Conservation (phyloP, 2,797 vertebrate genomes). For the Champsocephalus esox region DNA sequence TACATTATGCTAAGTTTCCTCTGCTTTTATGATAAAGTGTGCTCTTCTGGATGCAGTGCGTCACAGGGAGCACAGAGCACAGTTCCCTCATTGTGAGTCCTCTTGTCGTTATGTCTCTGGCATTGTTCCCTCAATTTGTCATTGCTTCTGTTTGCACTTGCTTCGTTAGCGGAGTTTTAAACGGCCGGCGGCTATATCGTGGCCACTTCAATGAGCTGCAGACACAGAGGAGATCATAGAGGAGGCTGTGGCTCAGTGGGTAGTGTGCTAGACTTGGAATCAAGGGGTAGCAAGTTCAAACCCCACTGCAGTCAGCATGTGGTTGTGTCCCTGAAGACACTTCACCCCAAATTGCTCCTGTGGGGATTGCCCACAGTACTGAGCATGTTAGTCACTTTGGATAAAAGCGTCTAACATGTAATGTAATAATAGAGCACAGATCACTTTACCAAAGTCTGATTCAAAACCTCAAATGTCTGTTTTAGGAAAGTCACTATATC, state of each 20-base stretch:
- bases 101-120: constrained; percentile 43
- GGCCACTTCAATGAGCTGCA: constrained; percentile 32
- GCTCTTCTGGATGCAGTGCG: constrained; percentile 16
- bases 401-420: too few relatives aligned
- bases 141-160: constrained; percentile 49
- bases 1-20: neutral
- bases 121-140: constrained; percentile 53
- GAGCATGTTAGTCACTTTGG: too few relatives aligned
- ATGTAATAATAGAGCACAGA: too few relatives aligned
- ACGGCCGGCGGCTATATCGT: constrained; percentile 25
- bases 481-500: neutral
- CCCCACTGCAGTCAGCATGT: too few relatives aligned
- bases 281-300: too few relatives aligned
- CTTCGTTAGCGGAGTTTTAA: constrained; percentile 62
- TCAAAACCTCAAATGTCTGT: constrained; percentile 1
- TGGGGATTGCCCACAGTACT: too few relatives aligned
- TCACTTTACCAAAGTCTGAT: neutral
- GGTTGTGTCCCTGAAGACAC: too few relatives aligned
- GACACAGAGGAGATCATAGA: constrained; percentile 3
- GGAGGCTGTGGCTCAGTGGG: too few relatives aligned
- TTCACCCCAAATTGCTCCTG: too few relatives aligned
- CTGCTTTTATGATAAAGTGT: neutral
- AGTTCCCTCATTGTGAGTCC: constrained; percentile 42
- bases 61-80: constrained; percentile 38
- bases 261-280: too few relatives aligned